Percentiles rank a stretch among this genome's conserved stretches.
These are phyloP conservation scores for Porites lobata DNA, from an alignment of 92 coral and sea anemone genomes.

Conservation along the genomic window DNA sequence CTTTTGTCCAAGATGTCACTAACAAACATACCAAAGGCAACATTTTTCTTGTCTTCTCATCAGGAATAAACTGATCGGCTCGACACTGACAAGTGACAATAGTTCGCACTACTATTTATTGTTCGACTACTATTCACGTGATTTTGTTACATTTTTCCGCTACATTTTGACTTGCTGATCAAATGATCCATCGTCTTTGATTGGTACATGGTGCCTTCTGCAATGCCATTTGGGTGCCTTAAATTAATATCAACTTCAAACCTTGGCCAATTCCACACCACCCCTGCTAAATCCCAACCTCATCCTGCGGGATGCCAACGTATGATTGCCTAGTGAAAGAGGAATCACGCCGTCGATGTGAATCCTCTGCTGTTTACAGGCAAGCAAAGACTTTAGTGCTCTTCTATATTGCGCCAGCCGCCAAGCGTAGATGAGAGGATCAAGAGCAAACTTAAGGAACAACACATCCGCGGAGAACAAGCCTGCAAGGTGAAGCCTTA, in stretches of 20 bases:
- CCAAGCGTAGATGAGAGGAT: slow-evolving; percentile 77
- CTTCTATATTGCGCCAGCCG: slow-evolving; percentile 58
- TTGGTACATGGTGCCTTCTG: no score
- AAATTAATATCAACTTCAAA: background rate
- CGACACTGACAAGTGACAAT: no score
- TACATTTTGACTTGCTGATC: no score
- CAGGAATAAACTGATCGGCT: no score
- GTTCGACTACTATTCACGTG: no score
- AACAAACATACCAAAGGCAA: no score
- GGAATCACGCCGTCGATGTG: background rate
- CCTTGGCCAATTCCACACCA: background rate
- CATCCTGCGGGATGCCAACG: background rate
- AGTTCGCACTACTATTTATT: no score
- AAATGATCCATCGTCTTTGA: no score
- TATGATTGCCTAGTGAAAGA: background rate
- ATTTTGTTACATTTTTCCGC: no score
- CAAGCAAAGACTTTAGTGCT: slow-evolving; percentile 48
- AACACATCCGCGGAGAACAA: slow-evolving; percentile 34
- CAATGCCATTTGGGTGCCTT: no score
- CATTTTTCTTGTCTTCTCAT: no score
- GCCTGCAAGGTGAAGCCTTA: slow-evolving; percentile 18
- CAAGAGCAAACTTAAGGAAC: slow-evolving; percentile 74
- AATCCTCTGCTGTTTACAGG: background rate
- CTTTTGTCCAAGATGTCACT: no score
- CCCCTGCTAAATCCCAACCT: background rate